Conservation (phyloP, 2,113 vertebrate species). For the Raja brachyura region DNA sequence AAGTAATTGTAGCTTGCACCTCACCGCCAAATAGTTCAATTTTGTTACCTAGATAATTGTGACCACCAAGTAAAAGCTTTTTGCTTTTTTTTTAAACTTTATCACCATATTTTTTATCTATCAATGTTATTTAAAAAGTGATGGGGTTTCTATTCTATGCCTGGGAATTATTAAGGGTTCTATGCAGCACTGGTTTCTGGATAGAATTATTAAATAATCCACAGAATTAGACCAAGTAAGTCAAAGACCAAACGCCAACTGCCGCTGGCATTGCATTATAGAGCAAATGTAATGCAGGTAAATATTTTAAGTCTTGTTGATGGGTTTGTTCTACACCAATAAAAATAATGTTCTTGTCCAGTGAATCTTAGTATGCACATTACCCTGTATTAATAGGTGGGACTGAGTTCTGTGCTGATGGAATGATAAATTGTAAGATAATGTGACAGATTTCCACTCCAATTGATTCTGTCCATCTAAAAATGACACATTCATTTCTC, state of each 20-base stretch:
- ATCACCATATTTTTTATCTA: too few species aligned
- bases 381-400: too few species aligned
- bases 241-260: background rate
- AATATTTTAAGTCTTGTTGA: background rate
- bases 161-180: background rate
- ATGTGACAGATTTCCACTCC: background rate
- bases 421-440: background rate
- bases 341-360: background rate
- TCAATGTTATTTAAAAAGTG: too few species aligned
- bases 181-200: background rate
- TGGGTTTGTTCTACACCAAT: background rate
- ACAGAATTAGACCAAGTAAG: background rate
- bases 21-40: too few species aligned
- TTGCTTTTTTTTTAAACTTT: too few species aligned
- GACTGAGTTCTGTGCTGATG: background rate
- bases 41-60: too few species aligned
- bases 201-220: background rate
- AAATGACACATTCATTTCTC: background rate
- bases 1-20: too few species aligned
- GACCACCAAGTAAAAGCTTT: too few species aligned
- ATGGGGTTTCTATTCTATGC: background rate
- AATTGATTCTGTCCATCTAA: background rate
- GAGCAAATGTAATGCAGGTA: background rate
- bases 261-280: background rate
- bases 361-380: background rate